phyloP scores from a whole-genome alignment of 2,113 vertebrate genomes.

The Panurus biarmicus region DNA sequence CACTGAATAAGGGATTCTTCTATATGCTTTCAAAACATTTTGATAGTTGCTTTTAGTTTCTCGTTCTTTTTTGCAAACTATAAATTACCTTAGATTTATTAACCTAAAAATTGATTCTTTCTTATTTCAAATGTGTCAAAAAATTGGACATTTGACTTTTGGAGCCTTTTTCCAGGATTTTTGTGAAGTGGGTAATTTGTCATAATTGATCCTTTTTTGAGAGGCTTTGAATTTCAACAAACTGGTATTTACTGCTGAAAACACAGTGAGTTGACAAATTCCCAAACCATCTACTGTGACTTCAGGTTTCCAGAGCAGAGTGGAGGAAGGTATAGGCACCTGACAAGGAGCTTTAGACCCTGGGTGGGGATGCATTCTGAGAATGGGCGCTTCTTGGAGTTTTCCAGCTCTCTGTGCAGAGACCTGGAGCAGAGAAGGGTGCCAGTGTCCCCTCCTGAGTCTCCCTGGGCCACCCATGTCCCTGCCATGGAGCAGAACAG shows the following conservation, averaged over 20 bases:
- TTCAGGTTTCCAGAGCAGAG: not conserved
- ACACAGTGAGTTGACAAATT: not conserved
- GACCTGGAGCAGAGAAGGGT: not conserved
- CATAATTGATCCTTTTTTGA: slow-evolving; percentile 32
- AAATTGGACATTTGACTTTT: slow-evolving; percentile 30
- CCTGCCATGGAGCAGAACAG: not conserved
- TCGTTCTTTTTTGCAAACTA: slow-evolving; percentile 19
- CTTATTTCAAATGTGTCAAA: slow-evolving; percentile 11
- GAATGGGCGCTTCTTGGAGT: accelerated
- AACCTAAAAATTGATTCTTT: slow-evolving; percentile 35
- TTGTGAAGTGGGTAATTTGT: slow-evolving; percentile 32
- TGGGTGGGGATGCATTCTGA: not conserved
- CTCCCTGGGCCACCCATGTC: not conserved
- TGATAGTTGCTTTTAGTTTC: slow-evolving; percentile 41
- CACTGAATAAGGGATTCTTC: not conserved
- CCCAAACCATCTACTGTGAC: not conserved
- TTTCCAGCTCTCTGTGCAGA: not conserved
- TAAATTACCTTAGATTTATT: slow-evolving; percentile 44
- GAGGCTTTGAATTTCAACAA: slow-evolving; percentile 29
- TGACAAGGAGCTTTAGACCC: not conserved
- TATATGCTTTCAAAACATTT: slow-evolving; percentile 27
- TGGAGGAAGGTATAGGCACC: not conserved
- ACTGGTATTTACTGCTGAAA: slow-evolving; percentile 29
- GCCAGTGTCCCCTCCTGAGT: not conserved
- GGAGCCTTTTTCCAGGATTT: slow-evolving; percentile 12